A percentile compares a stretch with the other conserved stretches of the same genome.
Evolutionary conservation across 2,888 invertebrate genomes (phyloP).

Genomic region (Cheilosia impressa): DNA sequence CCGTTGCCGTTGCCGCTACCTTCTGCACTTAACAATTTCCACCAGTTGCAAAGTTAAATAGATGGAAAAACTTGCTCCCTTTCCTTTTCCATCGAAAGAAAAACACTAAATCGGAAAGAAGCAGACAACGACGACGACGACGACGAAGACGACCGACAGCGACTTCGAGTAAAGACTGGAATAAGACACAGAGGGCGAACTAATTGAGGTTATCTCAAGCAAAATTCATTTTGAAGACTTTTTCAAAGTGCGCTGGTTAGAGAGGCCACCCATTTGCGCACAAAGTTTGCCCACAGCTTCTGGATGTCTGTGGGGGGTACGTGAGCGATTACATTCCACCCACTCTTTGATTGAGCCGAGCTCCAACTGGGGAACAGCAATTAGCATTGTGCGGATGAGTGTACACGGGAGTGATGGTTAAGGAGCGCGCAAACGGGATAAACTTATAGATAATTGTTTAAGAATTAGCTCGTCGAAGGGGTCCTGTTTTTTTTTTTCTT

Average conservation of each 20-base stretch:
- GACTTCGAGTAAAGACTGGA: conserved; percentile 7
- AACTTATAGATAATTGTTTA: conserved; percentile 67
- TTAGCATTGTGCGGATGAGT: conserved; percentile 58
- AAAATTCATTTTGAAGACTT: conserved; percentile 54
- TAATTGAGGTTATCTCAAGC: conserved; percentile 71
- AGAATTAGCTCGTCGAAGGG: conserved; percentile 53
- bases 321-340: conserved; percentile 66
- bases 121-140: conserved; percentile 16
- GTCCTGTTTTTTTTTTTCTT: conserved; percentile 8
- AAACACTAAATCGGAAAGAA: conserved; percentile 42
- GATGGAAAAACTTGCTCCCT: conserved; percentile 64
- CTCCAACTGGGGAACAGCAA: conserved; percentile 26
- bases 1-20: conserved; percentile 18
- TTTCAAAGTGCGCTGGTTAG: conserved; percentile 7
- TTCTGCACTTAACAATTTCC: conserved; percentile 62
- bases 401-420: conserved; percentile 13
- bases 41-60: conserved; percentile 73
- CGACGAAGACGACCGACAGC: conserved; percentile 9
- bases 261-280: background rate
- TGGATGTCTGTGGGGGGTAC: conserved; percentile 43
- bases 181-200: conserved; percentile 44
- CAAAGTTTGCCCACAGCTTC: conserved; percentile 38
- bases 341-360: conserved; percentile 47
- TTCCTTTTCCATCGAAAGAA: conserved; percentile 35
- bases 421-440: conserved; percentile 31